These are phyloP conservation scores for Artemia sinica DNA, from an alignment of 2,888 invertebrate genomes.

Conservation along the genomic window DNA sequence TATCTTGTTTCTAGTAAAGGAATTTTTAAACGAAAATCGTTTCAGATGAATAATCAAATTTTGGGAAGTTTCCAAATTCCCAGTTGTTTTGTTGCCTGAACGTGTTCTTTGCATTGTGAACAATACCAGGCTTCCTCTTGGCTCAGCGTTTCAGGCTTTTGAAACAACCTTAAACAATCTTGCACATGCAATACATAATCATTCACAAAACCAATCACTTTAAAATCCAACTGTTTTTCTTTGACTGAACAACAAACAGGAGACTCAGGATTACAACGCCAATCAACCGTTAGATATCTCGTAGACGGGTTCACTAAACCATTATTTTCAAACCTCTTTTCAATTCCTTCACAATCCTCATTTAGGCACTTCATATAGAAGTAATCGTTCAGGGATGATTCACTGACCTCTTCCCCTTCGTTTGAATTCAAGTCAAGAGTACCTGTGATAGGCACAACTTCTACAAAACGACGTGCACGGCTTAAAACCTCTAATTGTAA, in stretches of 20 bases:
- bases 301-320: slow-evolving; percentile 1
- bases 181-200: slow-evolving; percentile 27
- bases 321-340: not conserved
- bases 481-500: not conserved
- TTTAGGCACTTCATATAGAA: slow-evolving; percentile 9
- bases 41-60: slow-evolving; percentile 33
- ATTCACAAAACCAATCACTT: not conserved
- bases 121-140: slow-evolving; percentile 36
- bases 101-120: slow-evolving; percentile 29
- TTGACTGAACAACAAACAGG: slow-evolving; percentile 29
- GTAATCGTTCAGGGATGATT: not conserved
- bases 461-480: not conserved
- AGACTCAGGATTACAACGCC: slow-evolving; percentile 10
- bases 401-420: not conserved
- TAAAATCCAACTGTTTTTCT: slow-evolving; percentile 28
- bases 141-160: slow-evolving; percentile 36
- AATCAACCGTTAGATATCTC: not conserved
- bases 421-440: slow-evolving; percentile 6
- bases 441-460: not conserved
- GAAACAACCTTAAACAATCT: slow-evolving; percentile 34
- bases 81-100: slow-evolving; percentile 32
- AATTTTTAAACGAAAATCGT: slow-evolving; percentile 31
- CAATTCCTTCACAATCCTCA: not conserved
- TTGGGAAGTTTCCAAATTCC: slow-evolving; percentile 31
- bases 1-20: slow-evolving; percentile 28